Evolutionary conservation across 1,140 invertebrate genomes (phyloP).

Genomic region (Coboldia fuscipes): DNA sequence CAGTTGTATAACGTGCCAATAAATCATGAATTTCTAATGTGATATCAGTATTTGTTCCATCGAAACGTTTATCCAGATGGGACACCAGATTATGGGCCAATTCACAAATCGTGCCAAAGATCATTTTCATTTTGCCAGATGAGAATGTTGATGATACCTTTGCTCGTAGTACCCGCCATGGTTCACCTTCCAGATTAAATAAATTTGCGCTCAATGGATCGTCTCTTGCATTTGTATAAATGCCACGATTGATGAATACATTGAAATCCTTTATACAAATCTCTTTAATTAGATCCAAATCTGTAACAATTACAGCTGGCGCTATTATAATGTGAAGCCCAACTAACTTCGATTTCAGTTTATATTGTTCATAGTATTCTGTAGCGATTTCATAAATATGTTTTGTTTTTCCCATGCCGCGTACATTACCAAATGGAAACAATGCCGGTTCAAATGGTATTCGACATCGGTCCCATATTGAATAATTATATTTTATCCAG

Average conservation of each 20-base stretch:
- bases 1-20: slow-evolving; percentile 6
- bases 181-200: slow-evolving; percentile 22
- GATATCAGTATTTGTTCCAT: background rate
- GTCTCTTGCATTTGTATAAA: slow-evolving; percentile 19
- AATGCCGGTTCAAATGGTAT: background rate
- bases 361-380: slow-evolving; percentile 1
- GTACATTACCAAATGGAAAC: slow-evolving; percentile 2
- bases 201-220: slow-evolving; percentile 27
- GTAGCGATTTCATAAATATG: background rate
- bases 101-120: slow-evolving; percentile 14
- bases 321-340: slow-evolving; percentile 25
- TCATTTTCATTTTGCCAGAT: slow-evolving; percentile 24
- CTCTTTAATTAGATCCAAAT: slow-evolving; percentile 29
- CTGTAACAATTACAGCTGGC: slow-evolving; percentile 22
- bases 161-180: slow-evolving; percentile 26
- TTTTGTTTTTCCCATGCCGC: background rate
- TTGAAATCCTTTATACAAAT: slow-evolving; percentile 29
- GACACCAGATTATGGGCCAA: background rate
- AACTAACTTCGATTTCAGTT: background rate
- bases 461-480: background rate
- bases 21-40: slow-evolving; percentile 4
- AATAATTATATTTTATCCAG: no score
- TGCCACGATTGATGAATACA: slow-evolving; percentile 8
- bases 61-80: background rate
- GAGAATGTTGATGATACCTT: slow-evolving; percentile 30